Percentiles rank a stretch among this genome's conserved stretches.
These are phyloP conservation scores for Gadopsis bispinosus DNA, from an alignment of 2,797 vertebrate genomes.

Conservation along the genomic window DNA sequence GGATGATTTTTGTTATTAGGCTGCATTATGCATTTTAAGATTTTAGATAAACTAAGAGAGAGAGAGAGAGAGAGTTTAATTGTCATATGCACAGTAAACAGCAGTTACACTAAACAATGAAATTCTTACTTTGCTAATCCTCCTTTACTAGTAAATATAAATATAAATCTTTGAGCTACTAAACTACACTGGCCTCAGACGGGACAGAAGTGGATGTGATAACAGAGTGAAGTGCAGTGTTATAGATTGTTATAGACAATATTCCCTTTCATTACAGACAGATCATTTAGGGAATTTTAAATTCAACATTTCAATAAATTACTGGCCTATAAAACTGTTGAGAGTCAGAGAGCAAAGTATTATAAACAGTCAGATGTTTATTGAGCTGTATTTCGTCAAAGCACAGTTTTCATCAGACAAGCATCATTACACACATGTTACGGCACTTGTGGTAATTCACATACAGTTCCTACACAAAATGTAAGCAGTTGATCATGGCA, in stretches of 20 bases:
- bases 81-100: too few species aligned
- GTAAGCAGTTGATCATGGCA: conserved; percentile 52
- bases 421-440: conserved; percentile 71
- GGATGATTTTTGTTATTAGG: neutral
- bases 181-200: neutral
- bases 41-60: neutral
- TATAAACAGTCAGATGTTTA: conserved; percentile 83
- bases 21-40: neutral
- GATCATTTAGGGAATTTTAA: neutral
- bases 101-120: too few species aligned
- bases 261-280: neutral
- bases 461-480: conserved; percentile 64
- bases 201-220: neutral
- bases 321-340: neutral
- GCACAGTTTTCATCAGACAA: conserved; percentile 74
- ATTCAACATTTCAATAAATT: neutral
- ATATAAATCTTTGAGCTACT: too few species aligned
- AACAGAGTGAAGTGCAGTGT: neutral
- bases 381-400: conserved; percentile 79
- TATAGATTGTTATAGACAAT: neutral
- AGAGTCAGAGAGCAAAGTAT: conserved; percentile 49
- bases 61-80: too few species aligned
- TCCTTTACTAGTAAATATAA: too few species aligned
- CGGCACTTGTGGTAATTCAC: conserved; percentile 67
- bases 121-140: too few species aligned